Evolutionary conservation across 2,888 invertebrate genomes (phyloP).

Genomic region (Mactromeris polynyma): DNA sequence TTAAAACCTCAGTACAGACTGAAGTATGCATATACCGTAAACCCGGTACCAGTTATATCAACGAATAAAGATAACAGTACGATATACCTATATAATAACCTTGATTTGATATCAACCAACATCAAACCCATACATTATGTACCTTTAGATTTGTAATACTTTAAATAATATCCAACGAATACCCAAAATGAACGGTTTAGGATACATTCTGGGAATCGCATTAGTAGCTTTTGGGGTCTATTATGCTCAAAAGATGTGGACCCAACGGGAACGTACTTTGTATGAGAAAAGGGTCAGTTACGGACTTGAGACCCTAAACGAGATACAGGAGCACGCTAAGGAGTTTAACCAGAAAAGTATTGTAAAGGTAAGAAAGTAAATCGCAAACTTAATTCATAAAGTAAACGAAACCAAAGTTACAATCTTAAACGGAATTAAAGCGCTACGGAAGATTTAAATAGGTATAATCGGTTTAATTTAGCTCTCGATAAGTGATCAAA

Average conservation of each 20-base stretch:
- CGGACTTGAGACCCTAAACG: constrained; percentile 52
- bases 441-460: too few species aligned
- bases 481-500: too few species aligned
- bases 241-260: constrained; percentile 51
- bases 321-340: constrained; percentile 71
- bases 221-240: constrained; percentile 33
- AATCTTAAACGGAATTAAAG: too few species aligned
- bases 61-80: too few species aligned
- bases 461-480: too few species aligned
- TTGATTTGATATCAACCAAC: too few species aligned
- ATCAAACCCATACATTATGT: neutral
- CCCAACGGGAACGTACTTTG: neutral
- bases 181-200: constrained; percentile 17
- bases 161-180: neutral
- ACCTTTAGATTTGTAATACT: neutral
- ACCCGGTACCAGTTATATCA: too few species aligned
- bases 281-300: constrained; percentile 34
- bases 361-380: constrained; percentile 66
- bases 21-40: too few species aligned
- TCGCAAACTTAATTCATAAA: too few species aligned
- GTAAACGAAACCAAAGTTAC: too few species aligned
- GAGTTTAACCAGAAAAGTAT: constrained; percentile 74
- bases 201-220: constrained; percentile 26
- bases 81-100: too few species aligned
- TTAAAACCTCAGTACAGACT: too few species aligned